Evolutionary conservation across 2,113 vertebrate species (phyloP), one percentile per base, ranked within the genome.

Genomic region (Engraulis encrasicolus): DNA sequence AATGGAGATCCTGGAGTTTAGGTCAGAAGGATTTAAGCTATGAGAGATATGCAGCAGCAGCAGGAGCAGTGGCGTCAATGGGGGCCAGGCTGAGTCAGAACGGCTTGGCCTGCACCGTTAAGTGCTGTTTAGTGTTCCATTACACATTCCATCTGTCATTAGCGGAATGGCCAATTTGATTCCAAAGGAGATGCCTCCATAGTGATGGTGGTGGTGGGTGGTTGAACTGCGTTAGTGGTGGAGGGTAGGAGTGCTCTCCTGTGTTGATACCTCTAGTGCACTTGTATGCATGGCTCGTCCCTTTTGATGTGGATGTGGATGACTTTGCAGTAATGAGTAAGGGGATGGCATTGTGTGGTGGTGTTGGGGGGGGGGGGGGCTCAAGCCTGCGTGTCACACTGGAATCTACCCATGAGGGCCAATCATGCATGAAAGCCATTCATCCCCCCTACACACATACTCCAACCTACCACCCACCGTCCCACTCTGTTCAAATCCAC

Each of bases 321-420:
- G 84, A 88, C 82, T 85, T 0, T 58, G 86, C 90, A 86, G 87
- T n/a, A 52, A 78, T 89, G 84, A 80, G 77, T 61, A 84, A 20
- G 54, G 20, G 83, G n/a, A n/a, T n/a, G n/a, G n/a, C n/a, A n/a
- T n/a, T n/a, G n/a, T n/a, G 87, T 87, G 74, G 23, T 61, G 81
- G 61, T 87, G n/a, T 20, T 9, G 54, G 5, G 31, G 4, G n/a
- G 20, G 23, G 18, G 5, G 31, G 66, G 6, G 87, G 91, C 85
- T 89, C 89, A 84, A 87, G 90, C 91, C 90, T 91, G 90, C 81
- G 86, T 91, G 90, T 87, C 87, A 87, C 86, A 83, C 85, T 91
- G 89, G 89, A 91, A 93, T 92, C 89, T 82, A 91, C 92, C 88
- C 85, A 86, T 89, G 89, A 89, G 82, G n/a, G 31, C 86, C 84